These are phyloP conservation scores for Drosophila anomalata DNA, from an alignment of 2,888 invertebrate genomes.

Conservation along the genomic window DNA sequence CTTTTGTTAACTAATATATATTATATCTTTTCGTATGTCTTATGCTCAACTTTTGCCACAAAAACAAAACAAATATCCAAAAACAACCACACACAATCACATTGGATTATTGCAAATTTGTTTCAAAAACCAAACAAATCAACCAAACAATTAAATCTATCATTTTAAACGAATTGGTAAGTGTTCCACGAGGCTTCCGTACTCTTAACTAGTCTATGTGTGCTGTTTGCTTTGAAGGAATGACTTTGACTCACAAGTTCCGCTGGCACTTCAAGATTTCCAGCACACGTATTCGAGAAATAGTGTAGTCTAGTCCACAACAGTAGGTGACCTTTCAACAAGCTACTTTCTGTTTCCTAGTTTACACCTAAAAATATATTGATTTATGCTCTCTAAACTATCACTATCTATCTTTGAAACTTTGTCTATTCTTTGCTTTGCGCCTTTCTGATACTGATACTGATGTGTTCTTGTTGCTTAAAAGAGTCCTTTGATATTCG, in stretches of 20 bases:
- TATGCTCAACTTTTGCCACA: slow-evolving; percentile 67
- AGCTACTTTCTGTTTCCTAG: slow-evolving; percentile 19
- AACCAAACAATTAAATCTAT: slow-evolving; percentile 49
- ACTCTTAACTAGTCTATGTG: slow-evolving; percentile 33
- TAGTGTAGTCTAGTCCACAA: slow-evolving; percentile 21
- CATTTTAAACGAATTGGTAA: slow-evolving; percentile 66
- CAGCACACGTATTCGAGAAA: slow-evolving; percentile 22
- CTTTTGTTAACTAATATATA: slow-evolving; percentile 66
- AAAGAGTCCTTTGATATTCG: neutral
- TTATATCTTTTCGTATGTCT: slow-evolving; percentile 60
- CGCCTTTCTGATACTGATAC: slow-evolving; percentile 41
- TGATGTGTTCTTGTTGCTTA: slow-evolving; percentile 2
- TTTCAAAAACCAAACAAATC: slow-evolving; percentile 55
- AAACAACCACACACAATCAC: slow-evolving; percentile 49
- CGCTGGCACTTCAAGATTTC: slow-evolving; percentile 18
- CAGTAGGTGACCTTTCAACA: slow-evolving; percentile 5
- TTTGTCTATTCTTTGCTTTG: slow-evolving; percentile 63
- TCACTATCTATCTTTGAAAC: slow-evolving; percentile 37
- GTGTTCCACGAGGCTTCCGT: slow-evolving; percentile 56
- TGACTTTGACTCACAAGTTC: neutral
- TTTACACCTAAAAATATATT: slow-evolving; percentile 15
- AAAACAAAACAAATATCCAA: slow-evolving; percentile 42
- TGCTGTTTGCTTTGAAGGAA: slow-evolving; percentile 33
- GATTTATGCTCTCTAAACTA: slow-evolving; percentile 29
- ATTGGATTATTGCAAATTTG: slow-evolving; percentile 69